Percentiles rank a stretch among this genome's conserved stretches.
phyloP scores from a whole-genome alignment of 2,797 vertebrate genomes.

The Hydrolagus colliei region DNA sequence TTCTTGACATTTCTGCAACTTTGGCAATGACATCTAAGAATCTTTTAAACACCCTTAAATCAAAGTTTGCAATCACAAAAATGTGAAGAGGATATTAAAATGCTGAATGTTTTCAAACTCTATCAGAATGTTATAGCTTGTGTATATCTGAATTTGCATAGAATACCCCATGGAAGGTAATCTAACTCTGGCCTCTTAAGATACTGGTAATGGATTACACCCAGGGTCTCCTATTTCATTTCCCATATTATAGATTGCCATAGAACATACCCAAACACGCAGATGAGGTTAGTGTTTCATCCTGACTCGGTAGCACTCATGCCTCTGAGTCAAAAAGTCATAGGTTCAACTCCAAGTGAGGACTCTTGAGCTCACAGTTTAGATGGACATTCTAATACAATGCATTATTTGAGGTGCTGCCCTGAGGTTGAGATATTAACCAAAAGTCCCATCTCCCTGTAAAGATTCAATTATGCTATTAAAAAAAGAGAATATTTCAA shows the following conservation, averaged over 20 bases:
- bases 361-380: constrained; percentile 38
- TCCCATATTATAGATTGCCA: too few species aligned
- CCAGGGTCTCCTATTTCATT: too few species aligned
- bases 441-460: too few species aligned
- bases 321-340: constrained; percentile 54
- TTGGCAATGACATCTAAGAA: neutral
- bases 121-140: constrained; percentile 50
- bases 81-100: neutral
- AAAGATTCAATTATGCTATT: too few species aligned
- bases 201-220: too few species aligned
- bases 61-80: neutral
- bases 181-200: neutral
- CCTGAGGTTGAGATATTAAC: too few species aligned
- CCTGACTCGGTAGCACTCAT: constrained; percentile 59
- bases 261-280: too few species aligned
- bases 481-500: too few species aligned
- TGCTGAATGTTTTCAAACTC: too few species aligned
- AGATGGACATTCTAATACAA: too few species aligned
- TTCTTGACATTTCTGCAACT: too few species aligned
- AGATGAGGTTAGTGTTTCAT: constrained; percentile 42
- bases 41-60: neutral
- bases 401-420: too few species aligned
- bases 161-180: constrained; percentile 46
- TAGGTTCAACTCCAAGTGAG: constrained; percentile 64
- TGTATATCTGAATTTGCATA: constrained; percentile 55